A percentile compares a stretch with the other conserved stretches of the same genome.
These are phyloP conservation scores for Nineta flava DNA, from an alignment of 2,888 invertebrate species.

Conservation along the genomic window DNA sequence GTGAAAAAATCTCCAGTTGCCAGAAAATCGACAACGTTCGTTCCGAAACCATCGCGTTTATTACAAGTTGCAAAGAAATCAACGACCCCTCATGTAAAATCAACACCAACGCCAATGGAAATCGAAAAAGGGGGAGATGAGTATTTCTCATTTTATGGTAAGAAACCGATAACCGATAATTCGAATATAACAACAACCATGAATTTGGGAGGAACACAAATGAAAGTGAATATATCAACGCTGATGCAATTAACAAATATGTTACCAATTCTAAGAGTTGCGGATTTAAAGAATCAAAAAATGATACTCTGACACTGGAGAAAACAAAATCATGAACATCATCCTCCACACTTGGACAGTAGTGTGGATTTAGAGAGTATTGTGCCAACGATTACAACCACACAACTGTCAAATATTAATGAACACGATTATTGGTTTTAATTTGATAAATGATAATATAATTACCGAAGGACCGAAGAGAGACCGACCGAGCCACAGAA, in stretches of 20 bases:
- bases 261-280: slow-evolving; percentile 30
- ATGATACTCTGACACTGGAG: slow-evolving; percentile 6
- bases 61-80: slow-evolving; percentile 30
- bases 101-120: neutral
- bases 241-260: slow-evolving; percentile 35
- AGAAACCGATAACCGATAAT: slow-evolving; percentile 24
- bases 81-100: slow-evolving; percentile 25
- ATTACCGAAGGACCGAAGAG: too few species aligned
- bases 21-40: slow-evolving; percentile 29
- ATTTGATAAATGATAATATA: neutral
- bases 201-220: slow-evolving; percentile 33
- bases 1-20: slow-evolving; percentile 19
- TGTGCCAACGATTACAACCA: slow-evolving; percentile 13
- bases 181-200: slow-evolving; percentile 33
- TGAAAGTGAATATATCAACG: slow-evolving; percentile 32
- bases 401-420: slow-evolving; percentile 8
- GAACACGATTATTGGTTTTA: slow-evolving; percentile 15
- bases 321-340: slow-evolving; percentile 2
- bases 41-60: slow-evolving; percentile 12
- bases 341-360: neutral
- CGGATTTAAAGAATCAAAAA: slow-evolving; percentile 20
- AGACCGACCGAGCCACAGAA: too few species aligned
- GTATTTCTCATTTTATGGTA: slow-evolving; percentile 34
- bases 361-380: slow-evolving; percentile 17
- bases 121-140: slow-evolving; percentile 10